Evolutionary conservation across 2,113 vertebrate species (phyloP).

Genomic region (Ptychochromis oligacanthus): DNA sequence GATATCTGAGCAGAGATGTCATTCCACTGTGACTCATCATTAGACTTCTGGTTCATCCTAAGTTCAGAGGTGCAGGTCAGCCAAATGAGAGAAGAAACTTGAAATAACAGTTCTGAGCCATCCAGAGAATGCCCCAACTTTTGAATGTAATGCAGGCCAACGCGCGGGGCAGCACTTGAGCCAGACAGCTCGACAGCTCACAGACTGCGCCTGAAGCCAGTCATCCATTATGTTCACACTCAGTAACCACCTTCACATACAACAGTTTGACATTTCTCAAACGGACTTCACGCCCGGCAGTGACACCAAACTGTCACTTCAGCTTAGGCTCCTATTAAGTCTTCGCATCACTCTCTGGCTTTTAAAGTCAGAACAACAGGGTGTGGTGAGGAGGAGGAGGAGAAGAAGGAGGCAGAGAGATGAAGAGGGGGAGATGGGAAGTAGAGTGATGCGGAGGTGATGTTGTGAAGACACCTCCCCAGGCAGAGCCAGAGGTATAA

Average conservation of each 20-base stretch:
- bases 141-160: constrained; percentile 29
- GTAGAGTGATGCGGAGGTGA: not conserved
- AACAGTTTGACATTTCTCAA: constrained; percentile 49
- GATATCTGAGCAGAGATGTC: not conserved
- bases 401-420: not conserved
- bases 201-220: constrained; percentile 27
- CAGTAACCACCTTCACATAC: constrained; percentile 39
- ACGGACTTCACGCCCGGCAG: constrained; percentile 21
- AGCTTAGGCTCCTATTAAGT: constrained; percentile 12
- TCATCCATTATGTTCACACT: constrained; percentile 61
- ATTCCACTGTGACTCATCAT: not conserved
- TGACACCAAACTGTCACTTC: constrained; percentile 58
- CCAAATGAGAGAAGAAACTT: not conserved
- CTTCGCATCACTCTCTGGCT: constrained; percentile 7
- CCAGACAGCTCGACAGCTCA: constrained; percentile 39
- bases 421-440: not conserved
- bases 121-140: not conserved
- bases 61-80: not conserved
- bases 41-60: not conserved
- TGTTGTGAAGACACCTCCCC: constrained; percentile 1
- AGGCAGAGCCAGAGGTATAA: not conserved
- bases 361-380: constrained; percentile 31
- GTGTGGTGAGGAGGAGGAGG: constrained; percentile 3
- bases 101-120: not conserved
- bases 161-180: not conserved